phyloP scores from a whole-genome alignment of 2,888 invertebrate genomes.

The Hydrotaea diabolus region DNA sequence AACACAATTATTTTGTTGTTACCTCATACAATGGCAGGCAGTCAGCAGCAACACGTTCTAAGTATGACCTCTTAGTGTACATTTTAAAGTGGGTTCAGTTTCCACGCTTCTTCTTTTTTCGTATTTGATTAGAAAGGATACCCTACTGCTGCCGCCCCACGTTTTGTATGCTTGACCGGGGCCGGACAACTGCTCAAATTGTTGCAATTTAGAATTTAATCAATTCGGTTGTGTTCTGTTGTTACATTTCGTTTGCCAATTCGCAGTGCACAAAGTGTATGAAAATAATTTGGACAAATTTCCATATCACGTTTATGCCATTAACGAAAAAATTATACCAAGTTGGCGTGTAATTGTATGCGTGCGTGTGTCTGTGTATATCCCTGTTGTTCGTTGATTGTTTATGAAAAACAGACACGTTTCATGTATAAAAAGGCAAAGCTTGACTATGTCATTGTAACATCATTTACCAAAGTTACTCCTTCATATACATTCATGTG shows the following conservation, averaged over 20 bases:
- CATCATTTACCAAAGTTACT: neutral
- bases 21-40: neutral
- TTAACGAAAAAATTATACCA: neutral
- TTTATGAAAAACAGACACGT: conserved; percentile 18
- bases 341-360: neutral
- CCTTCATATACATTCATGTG: neutral
- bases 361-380: neutral
- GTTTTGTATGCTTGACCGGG: too few relatives aligned
- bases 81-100: neutral
- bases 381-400: neutral
- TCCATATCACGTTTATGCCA: conserved; percentile 22
- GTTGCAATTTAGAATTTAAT: conserved; percentile 4
- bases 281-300: conserved; percentile 8
- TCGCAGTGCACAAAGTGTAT: neutral
- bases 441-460: neutral
- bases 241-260: neutral
- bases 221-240: conserved; percentile 2
- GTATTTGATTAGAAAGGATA: neutral
- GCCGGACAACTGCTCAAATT: too few relatives aligned
- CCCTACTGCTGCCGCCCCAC: neutral
- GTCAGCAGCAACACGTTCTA: conserved; percentile 21
- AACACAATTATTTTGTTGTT: conserved; percentile 15
- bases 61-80: conserved; percentile 10
- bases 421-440: neutral
- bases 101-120: neutral